A percentile compares a stretch with the other conserved stretches of the same genome.
Conservation (phyloP, 1,140 invertebrate species). For the Drosophila ambigua region DNA sequence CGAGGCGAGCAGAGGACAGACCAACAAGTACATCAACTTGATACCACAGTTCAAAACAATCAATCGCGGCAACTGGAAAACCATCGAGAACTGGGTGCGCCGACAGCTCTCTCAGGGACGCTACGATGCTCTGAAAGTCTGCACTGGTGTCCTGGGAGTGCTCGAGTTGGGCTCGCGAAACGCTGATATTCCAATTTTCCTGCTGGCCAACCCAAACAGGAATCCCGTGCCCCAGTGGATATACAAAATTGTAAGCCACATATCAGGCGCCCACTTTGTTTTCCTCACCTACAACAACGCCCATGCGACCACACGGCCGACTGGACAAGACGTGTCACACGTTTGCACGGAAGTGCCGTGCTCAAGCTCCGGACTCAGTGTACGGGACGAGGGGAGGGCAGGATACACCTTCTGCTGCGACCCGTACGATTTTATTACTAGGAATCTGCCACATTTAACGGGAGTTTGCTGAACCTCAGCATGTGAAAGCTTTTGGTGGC, state of each 20-base stretch:
- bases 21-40: conserved; percentile 34
- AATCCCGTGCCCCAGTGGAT: conserved; percentile 44
- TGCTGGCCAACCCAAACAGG: background rate
- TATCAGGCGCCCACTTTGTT: background rate
- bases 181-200: conserved; percentile 7
- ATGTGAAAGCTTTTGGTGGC: too few relatives aligned
- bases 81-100: conserved; percentile 37
- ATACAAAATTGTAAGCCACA: conserved; percentile 41
- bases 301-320: background rate
- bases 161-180: conserved; percentile 10
- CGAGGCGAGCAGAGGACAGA: conserved; percentile 4
- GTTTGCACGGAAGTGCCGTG: conserved; percentile 12
- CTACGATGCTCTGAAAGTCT: conserved; percentile 25
- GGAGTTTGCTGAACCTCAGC: conserved; percentile 14
- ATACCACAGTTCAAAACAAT: conserved; percentile 35
- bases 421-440: conserved; percentile 7
- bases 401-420: conserved; percentile 41
- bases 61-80: conserved; percentile 58
- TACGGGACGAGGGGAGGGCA: background rate
- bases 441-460: conserved; percentile 15
- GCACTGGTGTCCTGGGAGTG: conserved; percentile 39
- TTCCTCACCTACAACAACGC: conserved; percentile 42
- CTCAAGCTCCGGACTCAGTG: background rate
- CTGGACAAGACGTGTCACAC: background rate
- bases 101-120: background rate